Evolutionary conservation across 2,113 vertebrate species (phyloP).

Genomic region (Otolemur garnettii): DNA sequence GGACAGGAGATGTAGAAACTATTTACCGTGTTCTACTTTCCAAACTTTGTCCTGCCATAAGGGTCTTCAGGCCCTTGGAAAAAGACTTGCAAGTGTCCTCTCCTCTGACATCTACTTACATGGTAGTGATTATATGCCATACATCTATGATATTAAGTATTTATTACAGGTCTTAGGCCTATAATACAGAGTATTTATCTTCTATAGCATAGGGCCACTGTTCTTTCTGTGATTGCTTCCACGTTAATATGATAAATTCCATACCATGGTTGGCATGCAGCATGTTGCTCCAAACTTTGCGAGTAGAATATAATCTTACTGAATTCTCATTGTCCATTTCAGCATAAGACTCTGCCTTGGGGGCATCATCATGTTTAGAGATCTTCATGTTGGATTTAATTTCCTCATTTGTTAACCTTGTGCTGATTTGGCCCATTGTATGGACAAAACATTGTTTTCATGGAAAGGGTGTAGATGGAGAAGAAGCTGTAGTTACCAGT

Average conservation of each 20-base stretch:
- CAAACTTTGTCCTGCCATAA: not conserved
- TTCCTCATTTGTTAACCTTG: not conserved
- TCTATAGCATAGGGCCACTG: not conserved
- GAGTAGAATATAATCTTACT: not conserved
- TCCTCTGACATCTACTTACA: not conserved
- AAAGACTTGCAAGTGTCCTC: not conserved
- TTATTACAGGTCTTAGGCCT: not conserved
- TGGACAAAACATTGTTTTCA: constrained; percentile 3
- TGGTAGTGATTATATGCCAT: not conserved
- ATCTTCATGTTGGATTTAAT: not conserved
- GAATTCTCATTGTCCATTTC: not conserved
- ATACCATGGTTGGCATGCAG: not conserved
- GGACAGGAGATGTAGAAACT: not conserved
- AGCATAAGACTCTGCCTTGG: not conserved
- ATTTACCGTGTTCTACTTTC: not conserved
- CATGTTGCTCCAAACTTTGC: constrained; percentile 24
- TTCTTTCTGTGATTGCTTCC: constrained; percentile 1
- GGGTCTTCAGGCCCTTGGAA: not conserved
- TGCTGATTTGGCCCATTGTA: not conserved
- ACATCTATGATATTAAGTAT: constrained; percentile 2
- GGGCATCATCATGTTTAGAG: not conserved
- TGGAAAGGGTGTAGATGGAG: not conserved
- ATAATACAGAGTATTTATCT: constrained; percentile 35
- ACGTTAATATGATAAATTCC: constrained; percentile 35
- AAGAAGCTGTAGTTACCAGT: not conserved